Conservation (phyloP, 2,888 invertebrate species). For the Teleogryllus oceanicus region DNA sequence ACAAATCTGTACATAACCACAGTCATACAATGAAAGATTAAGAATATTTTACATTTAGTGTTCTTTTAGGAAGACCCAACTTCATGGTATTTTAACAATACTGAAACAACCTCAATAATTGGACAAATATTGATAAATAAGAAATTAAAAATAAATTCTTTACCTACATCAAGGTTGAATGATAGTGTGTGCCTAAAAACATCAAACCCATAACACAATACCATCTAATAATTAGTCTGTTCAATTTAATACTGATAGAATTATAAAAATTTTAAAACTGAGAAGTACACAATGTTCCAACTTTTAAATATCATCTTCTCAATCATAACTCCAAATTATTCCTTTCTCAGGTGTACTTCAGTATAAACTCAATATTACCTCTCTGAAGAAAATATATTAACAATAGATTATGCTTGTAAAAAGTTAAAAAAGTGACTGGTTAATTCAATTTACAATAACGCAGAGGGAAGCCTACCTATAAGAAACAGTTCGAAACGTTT, state of each 20-base stretch:
- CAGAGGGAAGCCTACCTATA: too few relatives aligned
- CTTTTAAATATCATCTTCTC: not conserved
- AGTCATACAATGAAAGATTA: too few relatives aligned
- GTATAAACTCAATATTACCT: not conserved
- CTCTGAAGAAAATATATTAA: not conserved
- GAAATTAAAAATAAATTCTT: too few relatives aligned
- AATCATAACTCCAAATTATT: not conserved
- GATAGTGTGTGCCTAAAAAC: not conserved
- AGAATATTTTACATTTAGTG: not conserved
- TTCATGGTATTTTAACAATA: not conserved
- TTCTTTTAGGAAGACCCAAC: not conserved
- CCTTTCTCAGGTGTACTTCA: not conserved
- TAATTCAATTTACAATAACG: too few relatives aligned
- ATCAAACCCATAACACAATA: constrained; percentile 19
- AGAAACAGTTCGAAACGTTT: too few relatives aligned
- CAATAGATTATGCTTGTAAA: too few relatives aligned
- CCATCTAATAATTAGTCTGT: not conserved
- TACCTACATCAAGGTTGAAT: too few relatives aligned
- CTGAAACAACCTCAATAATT: not conserved
- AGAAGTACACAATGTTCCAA: not conserved
- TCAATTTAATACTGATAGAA: too few relatives aligned
- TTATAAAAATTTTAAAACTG: not conserved
- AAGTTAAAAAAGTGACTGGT: too few relatives aligned
- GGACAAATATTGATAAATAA: too few relatives aligned
- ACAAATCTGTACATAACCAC: too few relatives aligned